Evolutionary conservation across 2,113 vertebrate species (phyloP).

Genomic region (Origma solitaria): DNA sequence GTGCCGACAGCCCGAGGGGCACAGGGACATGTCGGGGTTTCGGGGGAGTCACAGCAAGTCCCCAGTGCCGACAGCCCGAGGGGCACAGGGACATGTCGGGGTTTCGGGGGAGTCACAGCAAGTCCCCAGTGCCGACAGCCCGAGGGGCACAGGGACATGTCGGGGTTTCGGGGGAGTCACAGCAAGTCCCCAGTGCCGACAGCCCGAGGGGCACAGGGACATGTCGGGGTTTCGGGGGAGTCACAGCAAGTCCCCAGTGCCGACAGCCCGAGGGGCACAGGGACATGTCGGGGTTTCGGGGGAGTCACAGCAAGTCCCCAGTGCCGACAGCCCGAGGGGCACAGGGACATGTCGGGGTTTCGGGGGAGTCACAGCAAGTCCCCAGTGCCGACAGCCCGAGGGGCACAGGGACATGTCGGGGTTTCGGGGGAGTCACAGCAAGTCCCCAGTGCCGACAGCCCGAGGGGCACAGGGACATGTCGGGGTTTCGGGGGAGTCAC

Average conservation of each 20-base stretch:
- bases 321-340: neutral
- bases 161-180: no score
- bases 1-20: rapidly evolving
- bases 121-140: neutral
- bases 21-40: neutral
- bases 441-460: neutral
- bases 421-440: no score
- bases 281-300: no score
- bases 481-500: neutral
- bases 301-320: neutral
- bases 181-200: rapidly evolving
- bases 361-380: neutral
- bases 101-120: no score
- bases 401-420: neutral
- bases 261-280: no score
- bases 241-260: neutral
- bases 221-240: no score
- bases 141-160: neutral
- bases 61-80: neutral
- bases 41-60: neutral
- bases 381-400: neutral
- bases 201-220: neutral
- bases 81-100: no score
- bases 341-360: neutral
- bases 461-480: neutral